Evolutionary conservation across 2,797 vertebrate species (phyloP).

Genomic region (Sebastes nivosus): DNA sequence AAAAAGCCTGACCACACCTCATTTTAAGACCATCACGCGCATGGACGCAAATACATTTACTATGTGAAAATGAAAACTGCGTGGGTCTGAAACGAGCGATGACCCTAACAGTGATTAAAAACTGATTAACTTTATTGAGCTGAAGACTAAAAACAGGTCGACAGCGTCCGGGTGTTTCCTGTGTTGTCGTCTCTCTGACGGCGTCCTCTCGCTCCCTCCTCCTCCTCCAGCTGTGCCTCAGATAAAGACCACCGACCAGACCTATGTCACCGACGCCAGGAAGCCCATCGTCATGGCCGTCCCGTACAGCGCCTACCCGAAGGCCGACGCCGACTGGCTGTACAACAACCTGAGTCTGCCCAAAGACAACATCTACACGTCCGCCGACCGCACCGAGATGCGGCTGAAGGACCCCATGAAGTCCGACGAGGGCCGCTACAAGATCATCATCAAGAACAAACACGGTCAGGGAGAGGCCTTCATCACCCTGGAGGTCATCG

Average conservation of each 20-base stretch:
- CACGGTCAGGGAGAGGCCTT: conserved; percentile 94
- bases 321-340: conserved; percentile 93
- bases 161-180: no score
- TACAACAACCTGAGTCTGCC: conserved; percentile 85
- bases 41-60: no score
- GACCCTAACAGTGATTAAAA: background rate
- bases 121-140: background rate
- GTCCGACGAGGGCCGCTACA: conserved; percentile 90
- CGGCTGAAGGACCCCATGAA: conserved; percentile 91
- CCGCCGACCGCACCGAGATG: conserved; percentile 90
- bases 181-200: conserved; percentile 20
- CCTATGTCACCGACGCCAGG: conserved; percentile 92
- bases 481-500: conserved; percentile 92
- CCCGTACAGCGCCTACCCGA: conserved; percentile 94
- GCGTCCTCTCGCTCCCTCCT: background rate
- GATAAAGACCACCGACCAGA: conserved; percentile 94
- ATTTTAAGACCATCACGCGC: no score
- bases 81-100: no score
- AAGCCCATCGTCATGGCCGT: conserved; percentile 92
- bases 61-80: no score
- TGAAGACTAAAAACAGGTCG: background rate
- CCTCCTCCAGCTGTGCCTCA: conserved; percentile 87
- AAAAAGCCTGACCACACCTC: no score
- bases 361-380: conserved; percentile 88
- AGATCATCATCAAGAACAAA: conserved; percentile 91